Evolutionary conservation across 2,888 invertebrate genomes (phyloP), one percentile per base, ranked within the genome.

Genomic region (Hartigia nigra): DNA sequence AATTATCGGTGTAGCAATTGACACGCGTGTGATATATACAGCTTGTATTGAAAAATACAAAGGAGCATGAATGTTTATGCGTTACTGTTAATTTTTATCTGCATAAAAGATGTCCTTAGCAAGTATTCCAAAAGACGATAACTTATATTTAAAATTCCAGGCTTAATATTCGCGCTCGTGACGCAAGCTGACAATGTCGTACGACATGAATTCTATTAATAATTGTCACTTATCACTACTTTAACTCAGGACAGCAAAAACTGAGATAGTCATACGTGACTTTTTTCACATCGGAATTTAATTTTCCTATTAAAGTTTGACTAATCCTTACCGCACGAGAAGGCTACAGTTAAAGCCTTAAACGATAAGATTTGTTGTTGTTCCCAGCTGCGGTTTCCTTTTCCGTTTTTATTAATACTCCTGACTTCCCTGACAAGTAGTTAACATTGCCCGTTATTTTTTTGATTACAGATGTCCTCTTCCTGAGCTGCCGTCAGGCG

Each of bases 381-480:
- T 55, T 5, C 23, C 55, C 55, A 55, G 55, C 14, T 55, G 55
- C 23, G 55, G 55, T 55, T 55, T 55, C 55, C 55, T 23, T 55
- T 23, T 23, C 55, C 55, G 55, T 55, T 23, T 23, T 55, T 55
- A 55, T 55, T 55, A 23, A 23, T 23, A 55, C 55, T 23, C 2
- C 9, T 23, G 55, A 55, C 55, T 23, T 55, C 23, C 23, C 23
- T 55, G 55, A 23, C 23, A 55, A 55, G 9, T 55, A 72, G 12
- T 1, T 72, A 12, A 31, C 72, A 11, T 31, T 23, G 31, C 23
- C 69, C 70, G 77, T 77, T 55, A 34, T 83, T 81, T 35, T 81
- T 82, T 81, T 87, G 82, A 76, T 87, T 88, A 81, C 86, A 88
- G 88, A 85, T 86, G 76, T 80, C 78, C 80, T 82, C 81, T 80